These are phyloP conservation scores for Dreissena polymorpha DNA, from an alignment of 1,140 invertebrate species.

Conservation along the genomic window DNA sequence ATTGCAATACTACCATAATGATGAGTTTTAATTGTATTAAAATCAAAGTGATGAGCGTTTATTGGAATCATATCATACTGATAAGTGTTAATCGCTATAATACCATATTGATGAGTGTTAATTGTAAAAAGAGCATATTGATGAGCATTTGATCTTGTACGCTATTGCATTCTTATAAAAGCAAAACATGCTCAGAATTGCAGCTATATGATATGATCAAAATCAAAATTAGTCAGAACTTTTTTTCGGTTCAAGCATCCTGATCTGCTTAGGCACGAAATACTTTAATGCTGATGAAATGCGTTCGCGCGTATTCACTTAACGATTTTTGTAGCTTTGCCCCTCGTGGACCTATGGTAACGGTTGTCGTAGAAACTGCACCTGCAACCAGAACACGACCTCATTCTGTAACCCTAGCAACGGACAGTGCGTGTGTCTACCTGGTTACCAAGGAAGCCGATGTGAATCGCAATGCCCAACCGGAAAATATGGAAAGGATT, in stretches of 20 bases:
- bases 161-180: too few species aligned
- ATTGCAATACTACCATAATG: too few species aligned
- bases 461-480: constrained; percentile 83
- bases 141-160: too few species aligned
- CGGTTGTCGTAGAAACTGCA: constrained; percentile 66
- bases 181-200: neutral
- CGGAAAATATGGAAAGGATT: constrained; percentile 83
- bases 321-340: constrained; percentile 49
- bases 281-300: neutral
- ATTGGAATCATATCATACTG: neutral
- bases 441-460: constrained; percentile 14
- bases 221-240: neutral
- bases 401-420: constrained; percentile 86
- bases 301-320: neutral
- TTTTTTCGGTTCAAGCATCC: neutral
- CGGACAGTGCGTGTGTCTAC: too few species aligned
- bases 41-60: neutral
- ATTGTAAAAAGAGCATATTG: neutral
- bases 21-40: neutral
- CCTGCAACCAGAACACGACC: constrained; percentile 79
- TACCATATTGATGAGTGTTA: neutral
- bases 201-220: neutral
- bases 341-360: constrained; percentile 58
- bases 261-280: neutral
- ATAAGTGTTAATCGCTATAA: neutral